Conservation (phyloP, 2,888 invertebrate species). For the Anodontia alba region DNA sequence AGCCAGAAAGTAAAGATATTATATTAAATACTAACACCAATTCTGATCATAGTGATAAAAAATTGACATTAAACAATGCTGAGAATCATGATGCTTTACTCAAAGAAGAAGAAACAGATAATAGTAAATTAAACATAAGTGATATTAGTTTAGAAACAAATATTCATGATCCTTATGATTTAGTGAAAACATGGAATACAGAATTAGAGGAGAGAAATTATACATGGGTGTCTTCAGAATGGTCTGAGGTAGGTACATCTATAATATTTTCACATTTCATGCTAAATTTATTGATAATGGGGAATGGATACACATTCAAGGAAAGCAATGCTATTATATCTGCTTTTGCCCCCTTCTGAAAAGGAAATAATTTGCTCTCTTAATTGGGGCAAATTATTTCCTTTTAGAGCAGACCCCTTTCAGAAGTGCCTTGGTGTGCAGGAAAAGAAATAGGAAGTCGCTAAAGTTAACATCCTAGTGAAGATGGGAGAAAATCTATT, state of each 20-base stretch:
- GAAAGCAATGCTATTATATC: no score
- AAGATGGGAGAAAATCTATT: no score
- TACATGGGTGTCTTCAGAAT: slow-evolving; percentile 59
- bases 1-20: not conserved
- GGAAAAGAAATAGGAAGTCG: no score
- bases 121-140: not conserved
- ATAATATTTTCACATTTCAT: no score
- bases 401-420: no score
- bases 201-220: slow-evolving; percentile 2
- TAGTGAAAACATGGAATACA: not conserved
- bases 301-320: no score
- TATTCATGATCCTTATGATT: not conserved
- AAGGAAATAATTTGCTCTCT: no score
- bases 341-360: no score
- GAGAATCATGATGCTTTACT: not conserved
- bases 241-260: slow-evolving; percentile 60
- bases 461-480: no score
- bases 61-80: not conserved
- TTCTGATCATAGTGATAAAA: not conserved
- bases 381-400: no score
- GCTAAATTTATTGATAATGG: no score
- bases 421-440: no score
- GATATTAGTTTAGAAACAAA: not conserved
- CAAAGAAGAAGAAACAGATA: not conserved
- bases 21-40: not conserved